A percentile compares a stretch with the other conserved stretches of the same genome.
Conservation (phyloP, 2,113 vertebrate species). For the Pseudonaja textilis region DNA sequence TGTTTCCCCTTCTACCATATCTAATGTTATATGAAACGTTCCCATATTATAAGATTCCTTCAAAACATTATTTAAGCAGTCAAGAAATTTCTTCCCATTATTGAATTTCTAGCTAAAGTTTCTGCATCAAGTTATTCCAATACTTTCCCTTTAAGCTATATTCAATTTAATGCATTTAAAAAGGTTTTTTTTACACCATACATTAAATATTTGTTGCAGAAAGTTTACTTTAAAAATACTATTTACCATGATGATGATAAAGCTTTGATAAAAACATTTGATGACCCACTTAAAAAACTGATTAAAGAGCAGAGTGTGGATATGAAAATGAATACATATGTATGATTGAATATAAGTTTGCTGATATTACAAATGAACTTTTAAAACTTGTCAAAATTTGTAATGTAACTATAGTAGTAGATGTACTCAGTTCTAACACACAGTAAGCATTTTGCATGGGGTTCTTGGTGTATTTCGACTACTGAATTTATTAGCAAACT, state of each 20-base stretch:
- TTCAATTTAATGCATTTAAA: neutral
- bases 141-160: neutral
- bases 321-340: neutral
- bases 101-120: neutral
- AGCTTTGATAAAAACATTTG: neutral
- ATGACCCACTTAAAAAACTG: neutral
- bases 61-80: neutral
- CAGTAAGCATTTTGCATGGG: neutral
- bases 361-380: neutral
- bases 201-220: neutral
- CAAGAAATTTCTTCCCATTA: neutral
- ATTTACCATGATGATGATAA: neutral
- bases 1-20: neutral
- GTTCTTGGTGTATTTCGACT: neutral
- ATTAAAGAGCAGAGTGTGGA: neutral
- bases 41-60: neutral
- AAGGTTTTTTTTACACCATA: neutral
- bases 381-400: neutral
- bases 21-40: neutral
- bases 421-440: neutral
- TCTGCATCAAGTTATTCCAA: neutral
- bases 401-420: neutral
- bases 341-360: neutral
- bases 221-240: neutral
- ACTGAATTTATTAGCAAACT: neutral